Evolutionary conservation across 2,113 vertebrate species (phyloP), one percentile per base, ranked within the genome.

Genomic region (Patagioenas fasciata): DNA sequence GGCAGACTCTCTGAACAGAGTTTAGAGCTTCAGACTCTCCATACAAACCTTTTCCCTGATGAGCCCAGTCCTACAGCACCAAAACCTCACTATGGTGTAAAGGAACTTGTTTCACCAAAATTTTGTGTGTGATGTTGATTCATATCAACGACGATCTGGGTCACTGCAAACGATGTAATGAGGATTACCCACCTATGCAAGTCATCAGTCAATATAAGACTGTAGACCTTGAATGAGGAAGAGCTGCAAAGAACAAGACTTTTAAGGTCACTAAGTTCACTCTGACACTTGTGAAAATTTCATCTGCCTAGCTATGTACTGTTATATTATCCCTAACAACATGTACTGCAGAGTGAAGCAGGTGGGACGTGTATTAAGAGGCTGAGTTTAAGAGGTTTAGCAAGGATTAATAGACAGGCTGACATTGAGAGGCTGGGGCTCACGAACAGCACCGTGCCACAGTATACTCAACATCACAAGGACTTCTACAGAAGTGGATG

Each of bases 381-480:
- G 78, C 71, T 92, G 79, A 32, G 74, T 91, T 96, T 97, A 96
- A 97, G 48, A 34, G 95, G 85, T 93, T 96, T 93, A 95, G 82
- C 64, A 80, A 89, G 92, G 91, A 93, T 95, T 95, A 95, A 94
- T 32, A 67, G 77, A 42, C 56, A 91, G 72, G 19, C 21, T 79
- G 88, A 92, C 86, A 93, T 0, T 25, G 89, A 96, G 85, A 97
- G 57, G 66, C 88, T 57, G 58, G 62, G 62, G 42, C 18, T 88
- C 82, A 51, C 2, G 56, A 86, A 32, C 75, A 90, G 82, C 74
- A 8, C 67, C 29, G 56, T 67, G 74, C 66, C 62, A 79, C 11
- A 2, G 61, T 17, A 5, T 11, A 34, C 24, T 64, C 80, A 62
- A 0, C 25, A 70, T 21, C 73, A 87, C 53, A 61, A 81, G 80